A percentile compares a stretch with the other conserved stretches of the same genome.
Evolutionary conservation across 2,113 vertebrate species (phyloP).

Genomic region (Oncorhynchus clarkii): DNA sequence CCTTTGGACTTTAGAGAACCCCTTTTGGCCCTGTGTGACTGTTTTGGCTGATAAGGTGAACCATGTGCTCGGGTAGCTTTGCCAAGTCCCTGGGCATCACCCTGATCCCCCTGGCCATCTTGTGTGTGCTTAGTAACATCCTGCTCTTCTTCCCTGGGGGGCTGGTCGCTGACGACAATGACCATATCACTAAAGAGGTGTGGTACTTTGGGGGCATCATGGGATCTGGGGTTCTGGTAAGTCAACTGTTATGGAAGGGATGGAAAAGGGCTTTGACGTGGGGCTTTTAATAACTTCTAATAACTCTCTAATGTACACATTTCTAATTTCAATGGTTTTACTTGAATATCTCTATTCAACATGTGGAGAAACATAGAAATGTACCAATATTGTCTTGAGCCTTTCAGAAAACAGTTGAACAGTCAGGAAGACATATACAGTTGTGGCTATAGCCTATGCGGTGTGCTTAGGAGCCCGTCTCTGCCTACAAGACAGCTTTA

Average conservation of each 20-base stretch:
- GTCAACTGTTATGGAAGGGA: constrained; percentile 26
- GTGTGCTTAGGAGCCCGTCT: not conserved
- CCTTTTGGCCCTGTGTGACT: not conserved
- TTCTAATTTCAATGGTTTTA: not conserved
- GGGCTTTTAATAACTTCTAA: not conserved
- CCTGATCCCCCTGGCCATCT: constrained; percentile 79
- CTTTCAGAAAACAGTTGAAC: not conserved
- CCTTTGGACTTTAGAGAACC: not conserved
- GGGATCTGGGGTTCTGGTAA: constrained; percentile 89
- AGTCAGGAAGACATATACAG: not conserved
- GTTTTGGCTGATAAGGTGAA: not conserved
- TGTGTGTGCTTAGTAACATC: constrained; percentile 82
- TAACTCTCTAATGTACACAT: not conserved
- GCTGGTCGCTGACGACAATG: not conserved
- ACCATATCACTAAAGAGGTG: constrained; percentile 77
- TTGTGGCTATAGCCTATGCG: too few relatives aligned
- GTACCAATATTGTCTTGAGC: not conserved
- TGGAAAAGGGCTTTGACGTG: not conserved
- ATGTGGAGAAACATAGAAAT: not conserved
- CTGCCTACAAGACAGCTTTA: not conserved
- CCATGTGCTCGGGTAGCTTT: constrained; percentile 84
- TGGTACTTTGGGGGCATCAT: constrained; percentile 88
- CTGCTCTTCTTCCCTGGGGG: constrained; percentile 91
- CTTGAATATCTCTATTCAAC: not conserved
- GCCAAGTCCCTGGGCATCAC: constrained; percentile 85